A percentile compares a stretch with the other conserved stretches of the same genome.
phyloP scores from a whole-genome alignment of 2,888 invertebrate species.

The Diadromus collaris region DNA sequence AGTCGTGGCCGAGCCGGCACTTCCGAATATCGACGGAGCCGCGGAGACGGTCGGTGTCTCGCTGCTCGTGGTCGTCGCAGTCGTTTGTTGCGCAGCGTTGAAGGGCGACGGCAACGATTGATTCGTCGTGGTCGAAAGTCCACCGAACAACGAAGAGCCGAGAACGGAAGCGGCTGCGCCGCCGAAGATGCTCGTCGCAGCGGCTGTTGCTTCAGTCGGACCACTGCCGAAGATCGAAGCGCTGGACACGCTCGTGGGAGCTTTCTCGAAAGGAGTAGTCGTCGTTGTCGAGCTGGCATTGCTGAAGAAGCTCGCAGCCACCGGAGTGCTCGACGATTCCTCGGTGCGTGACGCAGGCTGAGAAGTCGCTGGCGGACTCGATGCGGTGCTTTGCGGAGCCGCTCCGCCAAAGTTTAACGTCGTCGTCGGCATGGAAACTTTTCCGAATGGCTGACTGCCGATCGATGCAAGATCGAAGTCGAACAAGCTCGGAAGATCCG shows the following conservation, averaged over 20 bases:
- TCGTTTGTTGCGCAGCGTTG: conserved; percentile 26
- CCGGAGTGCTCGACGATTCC: conserved; percentile 8
- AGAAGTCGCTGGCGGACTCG: conserved; percentile 20
- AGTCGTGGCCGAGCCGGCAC: conserved; percentile 4
- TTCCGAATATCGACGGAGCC: conserved; percentile 42
- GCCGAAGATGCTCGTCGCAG: conserved; percentile 44
- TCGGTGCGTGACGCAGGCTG: conserved; percentile 52
- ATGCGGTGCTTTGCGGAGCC: conserved; percentile 8
- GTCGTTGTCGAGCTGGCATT: conserved; percentile 54
- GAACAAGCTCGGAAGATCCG: conserved; percentile 64
- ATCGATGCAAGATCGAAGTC: conserved; percentile 57
- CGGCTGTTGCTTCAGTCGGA: conserved; percentile 8
- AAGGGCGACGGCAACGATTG: conserved; percentile 39
- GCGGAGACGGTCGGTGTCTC: conserved; percentile 28
- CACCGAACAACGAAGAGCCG: conserved; percentile 34
- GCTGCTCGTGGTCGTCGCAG: conserved; percentile 30
- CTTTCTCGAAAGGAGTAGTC: conserved; percentile 44
- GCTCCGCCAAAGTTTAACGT: conserved; percentile 54
- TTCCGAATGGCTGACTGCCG: conserved; percentile 31
- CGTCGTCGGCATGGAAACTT: conserved; percentile 43
- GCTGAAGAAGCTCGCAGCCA: conserved; percentile 60
- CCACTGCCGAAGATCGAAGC: conserved; percentile 56
- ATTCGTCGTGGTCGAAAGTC: conserved; percentile 25
- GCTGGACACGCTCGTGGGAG: conserved; percentile 29
- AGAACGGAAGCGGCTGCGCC: conserved; percentile 30